Conservation (phyloP, 2,888 invertebrate species). For the Macaria liturata region DNA sequence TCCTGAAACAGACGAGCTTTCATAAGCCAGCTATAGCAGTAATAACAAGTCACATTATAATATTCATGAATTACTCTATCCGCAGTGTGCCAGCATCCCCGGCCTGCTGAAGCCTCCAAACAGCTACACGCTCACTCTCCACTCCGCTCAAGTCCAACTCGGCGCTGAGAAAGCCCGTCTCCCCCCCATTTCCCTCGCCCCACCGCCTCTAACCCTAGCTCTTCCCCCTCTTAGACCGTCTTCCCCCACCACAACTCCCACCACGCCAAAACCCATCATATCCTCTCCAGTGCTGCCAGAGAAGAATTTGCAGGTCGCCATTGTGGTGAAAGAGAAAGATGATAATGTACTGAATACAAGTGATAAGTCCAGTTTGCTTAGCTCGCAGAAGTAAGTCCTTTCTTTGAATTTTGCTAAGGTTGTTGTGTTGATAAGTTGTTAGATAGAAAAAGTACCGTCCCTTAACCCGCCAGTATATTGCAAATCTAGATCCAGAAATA, state of each 20-base stretch:
- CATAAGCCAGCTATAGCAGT: too few species aligned
- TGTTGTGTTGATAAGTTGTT: too few species aligned
- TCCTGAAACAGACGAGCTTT: too few species aligned
- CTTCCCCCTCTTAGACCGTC: constrained; percentile 59
- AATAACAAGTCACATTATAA: too few species aligned
- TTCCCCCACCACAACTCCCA: constrained; percentile 63
- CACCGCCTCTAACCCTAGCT: constrained; percentile 49
- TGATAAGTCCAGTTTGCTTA: constrained; percentile 76
- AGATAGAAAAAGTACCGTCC: too few species aligned
- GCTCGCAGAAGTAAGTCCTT: constrained; percentile 77
- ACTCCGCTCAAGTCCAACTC: constrained; percentile 67
- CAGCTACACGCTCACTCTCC: constrained; percentile 77
- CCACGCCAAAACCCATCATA: constrained; percentile 62
- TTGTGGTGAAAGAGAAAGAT: constrained; percentile 71
- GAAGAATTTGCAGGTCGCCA: constrained; percentile 70
- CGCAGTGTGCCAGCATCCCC: constrained; percentile 84
- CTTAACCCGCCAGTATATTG: too few species aligned
- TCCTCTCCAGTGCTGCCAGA: constrained; percentile 69
- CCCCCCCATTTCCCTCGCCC: constrained; percentile 57
- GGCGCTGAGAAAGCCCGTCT: constrained; percentile 72
- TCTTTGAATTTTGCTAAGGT: too few species aligned
- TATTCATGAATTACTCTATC: constrained; percentile 28
- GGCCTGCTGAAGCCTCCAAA: constrained; percentile 88
- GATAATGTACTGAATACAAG: constrained; percentile 71
- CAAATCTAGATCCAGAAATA: too few species aligned